Evolutionary conservation across 2,797 vertebrate genomes (phyloP).

Genomic region (Ceyx erithaca): DNA sequence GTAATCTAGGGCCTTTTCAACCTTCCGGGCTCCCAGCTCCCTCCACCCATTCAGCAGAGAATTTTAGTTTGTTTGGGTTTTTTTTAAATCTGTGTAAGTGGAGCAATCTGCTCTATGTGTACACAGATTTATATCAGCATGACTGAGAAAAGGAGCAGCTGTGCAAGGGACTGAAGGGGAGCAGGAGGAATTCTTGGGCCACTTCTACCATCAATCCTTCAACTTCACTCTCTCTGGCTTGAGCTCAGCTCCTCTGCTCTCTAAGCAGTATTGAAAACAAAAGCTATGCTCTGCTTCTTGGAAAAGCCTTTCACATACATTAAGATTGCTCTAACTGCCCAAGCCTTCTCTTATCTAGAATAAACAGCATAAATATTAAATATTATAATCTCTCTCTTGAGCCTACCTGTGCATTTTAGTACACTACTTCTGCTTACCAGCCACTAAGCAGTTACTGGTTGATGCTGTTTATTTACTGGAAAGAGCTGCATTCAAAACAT

Average conservation of each 20-base stretch:
- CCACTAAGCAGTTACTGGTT: background rate
- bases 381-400: background rate
- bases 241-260: background rate
- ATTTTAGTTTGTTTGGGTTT: background rate
- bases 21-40: background rate
- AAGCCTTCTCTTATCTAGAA: background rate
- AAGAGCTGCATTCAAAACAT: background rate
- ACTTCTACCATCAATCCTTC: background rate
- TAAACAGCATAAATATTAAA: background rate
- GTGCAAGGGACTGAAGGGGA: background rate
- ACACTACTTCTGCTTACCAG: background rate
- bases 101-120: background rate
- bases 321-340: background rate
- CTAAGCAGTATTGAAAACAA: background rate
- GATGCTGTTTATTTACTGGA: slow-evolving; percentile 12
- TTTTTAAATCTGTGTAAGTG: background rate
- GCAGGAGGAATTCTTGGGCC: background rate
- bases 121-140: background rate
- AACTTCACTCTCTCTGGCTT: background rate
- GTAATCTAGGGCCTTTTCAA: background rate
- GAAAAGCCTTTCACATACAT: background rate
- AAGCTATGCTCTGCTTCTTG: background rate
- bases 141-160: background rate
- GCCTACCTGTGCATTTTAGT: background rate
- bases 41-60: background rate